Conservation (phyloP, 2,797 vertebrate species). For the Lepidocolaptes lacrymiger region DNA sequence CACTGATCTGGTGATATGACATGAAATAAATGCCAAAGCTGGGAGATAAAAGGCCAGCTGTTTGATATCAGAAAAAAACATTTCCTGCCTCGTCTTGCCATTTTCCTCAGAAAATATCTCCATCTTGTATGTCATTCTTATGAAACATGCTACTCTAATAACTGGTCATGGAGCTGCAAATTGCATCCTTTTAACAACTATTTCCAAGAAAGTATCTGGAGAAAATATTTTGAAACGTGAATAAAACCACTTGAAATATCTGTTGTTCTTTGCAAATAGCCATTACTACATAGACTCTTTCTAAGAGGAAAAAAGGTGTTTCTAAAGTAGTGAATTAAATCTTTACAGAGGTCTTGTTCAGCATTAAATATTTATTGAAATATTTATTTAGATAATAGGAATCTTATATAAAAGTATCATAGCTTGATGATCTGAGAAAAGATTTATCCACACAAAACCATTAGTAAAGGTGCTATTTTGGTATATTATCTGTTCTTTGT, state of each 20-base stretch:
- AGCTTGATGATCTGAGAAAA: neutral
- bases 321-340: constrained; percentile 7
- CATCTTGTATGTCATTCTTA: constrained; percentile 50
- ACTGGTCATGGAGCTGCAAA: constrained; percentile 47
- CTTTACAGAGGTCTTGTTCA: neutral
- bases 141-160: constrained; percentile 45
- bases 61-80: constrained; percentile 22
- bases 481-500: neutral
- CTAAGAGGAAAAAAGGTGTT: neutral
- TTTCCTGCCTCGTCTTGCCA: constrained; percentile 23
- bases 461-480: neutral
- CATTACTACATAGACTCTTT: neutral
- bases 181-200: constrained; percentile 45
- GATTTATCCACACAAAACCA: neutral
- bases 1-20: constrained; percentile 71
- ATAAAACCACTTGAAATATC: constrained; percentile 38
- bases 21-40: constrained; percentile 72
- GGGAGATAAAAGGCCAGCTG: constrained; percentile 54
- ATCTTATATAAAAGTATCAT: neutral
- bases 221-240: constrained; percentile 60
- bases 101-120: constrained; percentile 57
- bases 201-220: constrained; percentile 56
- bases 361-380: constrained; percentile 13
- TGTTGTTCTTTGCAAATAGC: constrained; percentile 43
- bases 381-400: constrained; percentile 15